Base-by-base conservation (phyloP, 2,113 vertebrate species). In the Pteropus alecto region DNA sequence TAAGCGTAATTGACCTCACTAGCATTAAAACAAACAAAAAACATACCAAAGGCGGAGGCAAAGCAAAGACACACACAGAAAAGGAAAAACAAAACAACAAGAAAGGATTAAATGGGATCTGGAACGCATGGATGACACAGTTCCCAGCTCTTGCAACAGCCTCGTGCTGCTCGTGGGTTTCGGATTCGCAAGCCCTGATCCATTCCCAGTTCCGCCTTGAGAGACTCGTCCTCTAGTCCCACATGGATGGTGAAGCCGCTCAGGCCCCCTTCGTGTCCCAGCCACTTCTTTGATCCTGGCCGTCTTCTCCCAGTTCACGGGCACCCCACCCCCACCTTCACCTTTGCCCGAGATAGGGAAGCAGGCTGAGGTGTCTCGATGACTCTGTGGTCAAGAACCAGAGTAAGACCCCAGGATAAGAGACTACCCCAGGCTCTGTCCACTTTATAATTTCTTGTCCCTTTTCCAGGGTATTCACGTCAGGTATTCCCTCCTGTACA, bases 251-350 rank as follows among this genome's bases (percentile, higher is more conserved):
- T 24, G 1, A 5, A 16, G 35, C 19, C 24, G 56, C 8, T 22
- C 41, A n/a, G 56, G 41, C 2, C 30, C n/a, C 46, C 63, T 19
- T 15, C 2, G 38, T 21, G 35, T 30, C 35, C 6, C 12, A 51
- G 35, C 5, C 35, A 7, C 9, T 4, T 24, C 43, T 38, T 41
- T 70, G 28, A 7, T 58, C 43, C 35, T 48, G 58, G 28, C 16
- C 48, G 43, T 68, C 56, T 28, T 58, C 60, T 86, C 58, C 56
- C 8, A 33, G 33, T 71, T 61, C 33, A n/a, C 11, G 30, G 33
- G 58, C 1, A 16, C 28, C 2, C 4, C 60, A 0, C 0, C 15
- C 22, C 14, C 4, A 18, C 35, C 3, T 0, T 10, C 1, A 3
- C 6, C 10, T 6, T 51, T 33, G 1, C 10, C 65, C 1, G 2